Percentiles rank a stretch among this genome's conserved stretches.
These are phyloP conservation scores for Crypturellus tataupa DNA, from an alignment of 2,797 vertebrate genomes.

Conservation along the genomic window DNA sequence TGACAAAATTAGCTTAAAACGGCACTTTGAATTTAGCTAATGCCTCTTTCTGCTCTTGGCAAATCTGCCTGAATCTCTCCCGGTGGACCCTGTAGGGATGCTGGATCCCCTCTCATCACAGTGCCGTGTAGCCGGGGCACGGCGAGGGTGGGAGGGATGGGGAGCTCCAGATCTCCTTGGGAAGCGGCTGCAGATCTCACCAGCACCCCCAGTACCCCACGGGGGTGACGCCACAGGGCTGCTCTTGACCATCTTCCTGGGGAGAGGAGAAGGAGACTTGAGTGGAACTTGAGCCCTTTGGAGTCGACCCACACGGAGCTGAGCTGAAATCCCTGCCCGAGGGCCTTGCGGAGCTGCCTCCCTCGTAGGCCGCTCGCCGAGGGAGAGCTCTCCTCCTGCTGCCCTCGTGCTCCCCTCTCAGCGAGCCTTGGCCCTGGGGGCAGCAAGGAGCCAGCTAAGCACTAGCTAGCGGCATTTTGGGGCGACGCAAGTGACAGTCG, in stretches of 20 bases:
- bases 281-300: not conserved
- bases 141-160: not conserved
- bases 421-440: not conserved
- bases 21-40: constrained; percentile 47
- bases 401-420: not conserved
- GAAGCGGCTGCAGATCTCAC: not conserved
- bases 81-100: not conserved
- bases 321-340: not conserved
- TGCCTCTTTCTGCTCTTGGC: constrained; percentile 18
- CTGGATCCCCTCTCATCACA: not conserved
- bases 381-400: not conserved
- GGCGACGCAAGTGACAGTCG: not conserved
- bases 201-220: accelerated
- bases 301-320: no score
- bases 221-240: no score
- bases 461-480: accelerated
- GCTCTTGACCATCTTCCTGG: not conserved
- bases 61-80: constrained; percentile 19
- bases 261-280: not conserved
- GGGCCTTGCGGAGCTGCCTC: not conserved
- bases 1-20: constrained; percentile 55
- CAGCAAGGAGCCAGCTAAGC: not conserved
- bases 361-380: not conserved
- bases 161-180: not conserved
- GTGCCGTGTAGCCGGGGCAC: not conserved